phyloP scores from a whole-genome alignment of 1,140 invertebrate species.

The Myzus persicae region DNA sequence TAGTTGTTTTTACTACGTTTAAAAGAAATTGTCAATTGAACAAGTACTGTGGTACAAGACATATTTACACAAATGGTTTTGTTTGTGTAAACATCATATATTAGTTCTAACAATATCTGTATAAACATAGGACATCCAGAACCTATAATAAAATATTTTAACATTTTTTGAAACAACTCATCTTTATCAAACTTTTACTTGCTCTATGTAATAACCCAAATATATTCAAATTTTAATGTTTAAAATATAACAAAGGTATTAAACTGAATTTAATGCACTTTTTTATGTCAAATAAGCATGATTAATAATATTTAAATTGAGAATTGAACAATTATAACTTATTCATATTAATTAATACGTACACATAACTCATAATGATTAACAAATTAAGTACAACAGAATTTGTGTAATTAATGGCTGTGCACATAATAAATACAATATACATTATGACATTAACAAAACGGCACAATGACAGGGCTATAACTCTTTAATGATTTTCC shows the following conservation, averaged over 20 bases:
- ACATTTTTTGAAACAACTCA: not conserved
- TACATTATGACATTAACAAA: not conserved
- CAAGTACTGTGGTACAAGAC: not conserved
- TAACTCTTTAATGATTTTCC: not conserved
- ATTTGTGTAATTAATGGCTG: not conserved
- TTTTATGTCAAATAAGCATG: not conserved
- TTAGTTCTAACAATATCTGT: not conserved
- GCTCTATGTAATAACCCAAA: not conserved
- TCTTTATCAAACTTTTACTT: not conserved
- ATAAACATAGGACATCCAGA: not conserved
- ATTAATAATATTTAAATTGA: not conserved
- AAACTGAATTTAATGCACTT: not conserved
- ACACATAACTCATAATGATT: not conserved
- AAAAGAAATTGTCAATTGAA: not conserved
- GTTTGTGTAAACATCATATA: not conserved
- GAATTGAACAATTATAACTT: not conserved
- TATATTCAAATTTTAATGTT: not conserved
- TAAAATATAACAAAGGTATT: not conserved
- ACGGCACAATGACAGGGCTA: not conserved
- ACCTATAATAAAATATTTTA: not conserved
- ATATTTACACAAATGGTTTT: conserved; percentile 1
- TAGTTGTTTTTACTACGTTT: not conserved
- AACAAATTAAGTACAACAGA: not conserved
- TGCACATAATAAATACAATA: conserved; percentile 17
- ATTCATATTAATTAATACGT: not conserved